These are phyloP conservation scores for Varecia variegata DNA, from an alignment of 2,797 vertebrate genomes.

Conservation along the genomic window DNA sequence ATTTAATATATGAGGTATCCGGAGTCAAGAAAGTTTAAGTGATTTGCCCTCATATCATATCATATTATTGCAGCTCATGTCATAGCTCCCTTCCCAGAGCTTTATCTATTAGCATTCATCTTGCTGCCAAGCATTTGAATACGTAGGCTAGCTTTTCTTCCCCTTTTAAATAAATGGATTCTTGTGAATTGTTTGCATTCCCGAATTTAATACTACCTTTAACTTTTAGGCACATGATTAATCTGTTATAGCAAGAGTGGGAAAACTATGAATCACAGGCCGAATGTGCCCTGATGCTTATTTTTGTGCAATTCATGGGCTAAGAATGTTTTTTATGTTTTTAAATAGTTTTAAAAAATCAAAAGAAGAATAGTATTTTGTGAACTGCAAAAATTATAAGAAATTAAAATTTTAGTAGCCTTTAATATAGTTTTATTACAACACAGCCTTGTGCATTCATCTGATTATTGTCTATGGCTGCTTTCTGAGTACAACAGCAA, in stretches of 20 bases:
- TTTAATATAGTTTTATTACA: not conserved
- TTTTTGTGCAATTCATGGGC: not conserved
- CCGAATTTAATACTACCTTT: not conserved
- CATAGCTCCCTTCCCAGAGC: not conserved
- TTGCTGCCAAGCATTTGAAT: not conserved
- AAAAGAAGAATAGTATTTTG: not conserved
- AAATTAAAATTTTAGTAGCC: not conserved
- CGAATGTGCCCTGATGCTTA: not conserved
- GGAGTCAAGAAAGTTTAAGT: not conserved
- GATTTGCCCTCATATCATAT: not conserved
- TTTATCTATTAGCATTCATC: not conserved
- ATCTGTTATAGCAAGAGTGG: not conserved
- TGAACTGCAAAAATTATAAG: not conserved
- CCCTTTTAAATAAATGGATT: not conserved
- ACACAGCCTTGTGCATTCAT: not conserved
- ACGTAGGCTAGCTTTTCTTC: not conserved
- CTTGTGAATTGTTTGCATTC: not conserved
- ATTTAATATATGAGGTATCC: not conserved
- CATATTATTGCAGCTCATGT: not conserved
- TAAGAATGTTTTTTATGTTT: not conserved
- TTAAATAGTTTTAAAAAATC: not conserved
- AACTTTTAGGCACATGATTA: not conserved
- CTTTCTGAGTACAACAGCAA: not conserved
- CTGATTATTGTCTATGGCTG: not conserved
- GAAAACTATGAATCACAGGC: not conserved